Evolutionary conservation across 2,113 vertebrate species (phyloP), one percentile per base, ranked within the genome.

Genomic region (Notiomystis cincta): DNA sequence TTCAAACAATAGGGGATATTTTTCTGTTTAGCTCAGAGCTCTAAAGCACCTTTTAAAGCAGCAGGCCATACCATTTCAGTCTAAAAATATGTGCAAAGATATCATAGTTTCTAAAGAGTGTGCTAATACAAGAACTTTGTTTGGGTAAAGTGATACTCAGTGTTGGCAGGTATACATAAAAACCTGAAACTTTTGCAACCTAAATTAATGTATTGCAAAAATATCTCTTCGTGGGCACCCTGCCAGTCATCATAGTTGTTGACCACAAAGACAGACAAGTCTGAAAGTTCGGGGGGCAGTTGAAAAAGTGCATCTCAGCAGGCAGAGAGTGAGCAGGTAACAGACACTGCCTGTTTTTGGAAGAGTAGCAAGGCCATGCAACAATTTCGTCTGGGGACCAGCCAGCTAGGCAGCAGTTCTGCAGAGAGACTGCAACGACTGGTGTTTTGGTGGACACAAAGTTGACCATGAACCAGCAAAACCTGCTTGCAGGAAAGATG

Each of bases 1-100:
- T 97, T 97, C 97, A 97, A 97, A 97, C 61, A 97, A 93, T 84
- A 95, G 79, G 58, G 87, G 65, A 90, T 96, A 79, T 97, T 98
- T 98, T 96, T 61, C 78, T 97, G 72, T 92, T 90, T 95, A 91
- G 89, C 58, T 87, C 31, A 37, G 81, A 94, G 77, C 48, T 96
- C 84, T 96, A 96, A 97, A 93, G 8, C n/a, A 94, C 81, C 65
- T 96, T 97, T 97, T 89, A 92, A 93, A 96, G 90, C 62, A 96
- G 94, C 78, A 81, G 57, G 79, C 92, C 73, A 79, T 94, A 91
- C 61, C 70, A 97, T 78, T 91, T 97, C 94, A 82, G 79, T 92
- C 77, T 96, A 94, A 97, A 97, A 95, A 90, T 75, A 53, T 67
- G n/a, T 87, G 80, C 6, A 56, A 97, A 95, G 65, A 50, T 90